Base-by-base conservation (phyloP, 2,113 vertebrate genomes). In the Egretta garzetta region DNA sequence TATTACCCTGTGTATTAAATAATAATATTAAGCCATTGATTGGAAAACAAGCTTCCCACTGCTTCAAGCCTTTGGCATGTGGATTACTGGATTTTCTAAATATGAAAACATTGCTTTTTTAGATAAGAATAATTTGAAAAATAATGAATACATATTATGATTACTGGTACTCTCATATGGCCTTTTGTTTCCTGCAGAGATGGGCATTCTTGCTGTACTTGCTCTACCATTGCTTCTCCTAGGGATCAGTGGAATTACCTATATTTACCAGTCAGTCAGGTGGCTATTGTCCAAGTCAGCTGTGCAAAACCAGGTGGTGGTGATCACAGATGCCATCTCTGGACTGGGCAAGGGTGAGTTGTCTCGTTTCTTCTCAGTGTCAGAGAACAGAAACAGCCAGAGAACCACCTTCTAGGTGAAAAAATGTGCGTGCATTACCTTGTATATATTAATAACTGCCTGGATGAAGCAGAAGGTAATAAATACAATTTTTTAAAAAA, bases 241-340 rank as follows among this genome's bases (percentile, higher is more conserved):
- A 49, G 97, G 98, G 49, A 98, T 99, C 71, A 99, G 99, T 6
- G 99, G 99, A 32, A 53, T 99, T 32, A 98, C 99, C 93, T 99
- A 99, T 95, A 98, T 99, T 95, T 99, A 99, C 96, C 99, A 99
- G 75, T 98, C 99, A 96, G 97, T 99, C 87, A 97, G 98, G 75
- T 98, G 98, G 77, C 98, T 99, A 77, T 98, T 99, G 98, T 99
- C 99, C 80, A 99, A 99, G 93, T 99, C 99, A 53, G 97, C 98
- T 4, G 99, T 99, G 95, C 98, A 98, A 87, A 99, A 99, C 98
- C 99, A 99, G 97, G 99, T 99, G 64, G 99, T 99, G 88, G 99
- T 99, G 95, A 99, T 99, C 95, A 99, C 99, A 0, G 99, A 99
- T 79, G 99, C 99, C 59, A 98, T 99, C 79, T 99, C 99, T 4